These are phyloP conservation scores for Sapayoa aenigma DNA, from an alignment of 2,113 vertebrate genomes.

Conservation along the genomic window DNA sequence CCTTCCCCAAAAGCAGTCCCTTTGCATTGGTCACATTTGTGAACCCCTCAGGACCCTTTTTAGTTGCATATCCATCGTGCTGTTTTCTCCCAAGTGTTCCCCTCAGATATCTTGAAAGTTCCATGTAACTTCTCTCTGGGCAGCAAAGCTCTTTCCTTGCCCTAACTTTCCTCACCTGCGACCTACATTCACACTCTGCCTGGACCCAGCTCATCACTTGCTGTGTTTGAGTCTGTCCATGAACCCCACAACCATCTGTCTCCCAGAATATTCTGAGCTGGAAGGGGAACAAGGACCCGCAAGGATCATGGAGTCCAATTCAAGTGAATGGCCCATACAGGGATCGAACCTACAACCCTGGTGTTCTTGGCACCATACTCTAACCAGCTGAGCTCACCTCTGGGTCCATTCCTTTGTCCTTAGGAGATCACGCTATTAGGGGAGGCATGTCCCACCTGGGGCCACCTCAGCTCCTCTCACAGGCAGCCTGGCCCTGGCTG, in stretches of 20 bases:
- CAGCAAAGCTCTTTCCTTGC: background rate
- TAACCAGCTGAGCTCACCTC: too few relatives aligned
- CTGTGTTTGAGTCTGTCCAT: background rate
- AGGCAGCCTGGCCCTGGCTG: background rate
- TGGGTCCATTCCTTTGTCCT: background rate
- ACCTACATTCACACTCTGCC: background rate
- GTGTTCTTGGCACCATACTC: too few relatives aligned
- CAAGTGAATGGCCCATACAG: too few relatives aligned
- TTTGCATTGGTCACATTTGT: background rate
- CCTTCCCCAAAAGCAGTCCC: background rate
- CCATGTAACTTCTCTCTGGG: background rate
- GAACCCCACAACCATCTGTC: background rate
- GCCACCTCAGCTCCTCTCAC: accelerated
- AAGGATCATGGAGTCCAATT: too few relatives aligned
- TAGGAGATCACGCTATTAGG: accelerated
- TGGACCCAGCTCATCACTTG: accelerated
- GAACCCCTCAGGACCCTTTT: background rate
- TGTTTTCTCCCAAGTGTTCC: background rate
- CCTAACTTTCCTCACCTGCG: background rate
- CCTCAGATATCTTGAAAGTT: background rate
- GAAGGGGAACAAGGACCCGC: too few relatives aligned
- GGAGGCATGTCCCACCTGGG: background rate
- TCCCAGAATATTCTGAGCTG: too few relatives aligned
- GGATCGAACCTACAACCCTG: too few relatives aligned
- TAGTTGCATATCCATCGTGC: background rate